Evolutionary conservation across 1,140 invertebrate species (phyloP).

Genomic region (Drosophila azteca): DNA sequence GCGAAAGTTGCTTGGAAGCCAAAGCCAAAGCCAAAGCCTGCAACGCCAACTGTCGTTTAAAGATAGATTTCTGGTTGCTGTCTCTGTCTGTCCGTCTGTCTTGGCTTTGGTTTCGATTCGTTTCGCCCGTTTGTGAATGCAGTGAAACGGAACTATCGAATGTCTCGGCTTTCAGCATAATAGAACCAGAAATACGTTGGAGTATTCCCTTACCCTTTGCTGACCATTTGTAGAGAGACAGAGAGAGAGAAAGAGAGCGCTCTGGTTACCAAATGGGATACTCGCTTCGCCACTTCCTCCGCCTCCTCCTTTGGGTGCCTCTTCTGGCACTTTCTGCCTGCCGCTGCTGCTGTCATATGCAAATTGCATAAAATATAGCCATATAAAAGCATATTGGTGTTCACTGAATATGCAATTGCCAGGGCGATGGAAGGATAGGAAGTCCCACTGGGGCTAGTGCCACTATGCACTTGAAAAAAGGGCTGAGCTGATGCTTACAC

Average conservation of each 20-base stretch:
- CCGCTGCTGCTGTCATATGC: constrained; percentile 54
- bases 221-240: too few relatives aligned
- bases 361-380: constrained; percentile 80
- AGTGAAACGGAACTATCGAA: constrained; percentile 39
- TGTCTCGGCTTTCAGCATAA: too few relatives aligned
- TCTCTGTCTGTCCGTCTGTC: constrained; percentile 6
- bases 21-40: constrained; percentile 11
- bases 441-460: background rate
- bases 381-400: constrained; percentile 78
- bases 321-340: constrained; percentile 29
- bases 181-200: too few relatives aligned
- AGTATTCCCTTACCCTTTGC: too few relatives aligned
- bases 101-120: constrained; percentile 18
- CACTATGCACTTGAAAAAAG: background rate
- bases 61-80: constrained; percentile 44
- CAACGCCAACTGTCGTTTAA: constrained; percentile 47
- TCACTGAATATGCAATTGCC: constrained; percentile 63
- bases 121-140: constrained; percentile 19
- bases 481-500: too few relatives aligned
- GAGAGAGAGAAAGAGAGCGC: too few relatives aligned
- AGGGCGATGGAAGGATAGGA: too few relatives aligned
- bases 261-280: too few relatives aligned
- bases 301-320: background rate
- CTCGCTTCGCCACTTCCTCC: background rate
- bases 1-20: constrained; percentile 44